A percentile compares a stretch with the other conserved stretches of the same genome.
Evolutionary conservation across 2,888 invertebrate genomes (phyloP).

Genomic region (Sminthurides aquaticus): DNA sequence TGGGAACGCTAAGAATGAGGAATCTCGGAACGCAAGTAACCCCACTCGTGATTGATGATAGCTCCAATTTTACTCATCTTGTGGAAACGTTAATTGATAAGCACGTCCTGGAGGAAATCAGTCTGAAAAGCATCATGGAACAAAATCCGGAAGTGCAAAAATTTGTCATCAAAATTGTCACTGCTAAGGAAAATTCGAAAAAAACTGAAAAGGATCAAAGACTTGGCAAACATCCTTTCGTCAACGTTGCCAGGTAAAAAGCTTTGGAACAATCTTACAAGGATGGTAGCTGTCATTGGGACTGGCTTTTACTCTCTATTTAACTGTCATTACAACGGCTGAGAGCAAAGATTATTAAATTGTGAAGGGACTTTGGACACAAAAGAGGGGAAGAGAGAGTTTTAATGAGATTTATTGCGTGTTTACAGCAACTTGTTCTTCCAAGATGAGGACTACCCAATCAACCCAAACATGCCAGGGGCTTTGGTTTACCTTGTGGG

Average conservation of each 20-base stretch:
- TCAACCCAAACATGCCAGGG: constrained; percentile 8
- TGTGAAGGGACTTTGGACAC: too few relatives aligned
- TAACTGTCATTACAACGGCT: too few relatives aligned
- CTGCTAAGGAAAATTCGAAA: constrained; percentile 1
- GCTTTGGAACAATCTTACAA: not conserved
- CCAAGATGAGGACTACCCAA: constrained; percentile 12
- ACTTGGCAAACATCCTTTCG: constrained; percentile 21
- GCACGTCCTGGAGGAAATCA: constrained; percentile 5
- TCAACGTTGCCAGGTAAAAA: constrained; percentile 18
- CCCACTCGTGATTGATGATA: not conserved
- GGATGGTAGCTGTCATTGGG: not conserved
- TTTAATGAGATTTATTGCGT: too few relatives aligned
- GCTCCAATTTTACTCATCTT: not conserved
- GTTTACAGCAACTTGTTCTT: constrained; percentile 16
- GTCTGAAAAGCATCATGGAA: constrained; percentile 7
- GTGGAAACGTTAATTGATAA: constrained; percentile 6
- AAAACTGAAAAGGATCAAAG: not conserved
- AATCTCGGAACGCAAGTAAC: constrained; percentile 6
- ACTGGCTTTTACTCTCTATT: too few relatives aligned
- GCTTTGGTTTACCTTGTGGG: constrained; percentile 13
- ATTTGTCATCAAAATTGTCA: constrained; percentile 1
- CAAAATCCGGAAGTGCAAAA: constrained; percentile 11
- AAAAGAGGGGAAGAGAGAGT: too few relatives aligned
- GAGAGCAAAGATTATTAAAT: too few relatives aligned
- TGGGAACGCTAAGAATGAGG: not conserved